Base-by-base conservation (phyloP, 2,797 vertebrate genomes). In the Toxotes lorentzi region DNA sequence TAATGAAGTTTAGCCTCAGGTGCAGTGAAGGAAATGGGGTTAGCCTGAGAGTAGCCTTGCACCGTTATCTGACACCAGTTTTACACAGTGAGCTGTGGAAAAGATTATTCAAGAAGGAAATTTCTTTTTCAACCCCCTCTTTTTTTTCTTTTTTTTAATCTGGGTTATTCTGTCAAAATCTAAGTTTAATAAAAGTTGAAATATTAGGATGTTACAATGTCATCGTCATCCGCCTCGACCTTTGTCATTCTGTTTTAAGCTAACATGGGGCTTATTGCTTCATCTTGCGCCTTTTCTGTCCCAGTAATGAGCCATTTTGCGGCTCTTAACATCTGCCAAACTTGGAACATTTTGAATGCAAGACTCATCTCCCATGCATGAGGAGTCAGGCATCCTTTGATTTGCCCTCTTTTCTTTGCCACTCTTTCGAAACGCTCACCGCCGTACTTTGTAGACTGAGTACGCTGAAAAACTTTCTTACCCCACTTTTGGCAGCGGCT, bases 251-350 rank as follows among this genome's bases (percentile, higher is more conserved):
- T 67, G 78, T 91, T 93, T 92, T 77, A 89, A 91, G 90, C 75
- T 82, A 78, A 86, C 82, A 75, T 53, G 66, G 63, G 73, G 76
- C 82, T 86, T 50, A 51, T 88, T 77, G 80, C 90, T 91, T 89
- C 72, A 86, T 90, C 87, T 78, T 63, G 74, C 50, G 79, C 83
- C 86, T 88, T 84, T 88, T 87, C 86, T 87, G 86, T 92, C 83
- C 69, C 87, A 70, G 87, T 94, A 92, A 94, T 91, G 91, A 94
- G 90, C 76, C 86, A 85, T 91, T 94, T 93, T 94, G 88, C 48
- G 54, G 79, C 88, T 91, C 86, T 90, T 93, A 89, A 91, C 91
- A 92, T 92, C 92, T 92, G 91, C 89, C 90, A 91, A 91, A 89
- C 87, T 92, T 88, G 87, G 90, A 92, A 86, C 70, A 79, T 86